Evolutionary conservation across 2,888 invertebrate species (phyloP), one percentile per base, ranked within the genome.

Genomic region (Epistrophe eligans): DNA sequence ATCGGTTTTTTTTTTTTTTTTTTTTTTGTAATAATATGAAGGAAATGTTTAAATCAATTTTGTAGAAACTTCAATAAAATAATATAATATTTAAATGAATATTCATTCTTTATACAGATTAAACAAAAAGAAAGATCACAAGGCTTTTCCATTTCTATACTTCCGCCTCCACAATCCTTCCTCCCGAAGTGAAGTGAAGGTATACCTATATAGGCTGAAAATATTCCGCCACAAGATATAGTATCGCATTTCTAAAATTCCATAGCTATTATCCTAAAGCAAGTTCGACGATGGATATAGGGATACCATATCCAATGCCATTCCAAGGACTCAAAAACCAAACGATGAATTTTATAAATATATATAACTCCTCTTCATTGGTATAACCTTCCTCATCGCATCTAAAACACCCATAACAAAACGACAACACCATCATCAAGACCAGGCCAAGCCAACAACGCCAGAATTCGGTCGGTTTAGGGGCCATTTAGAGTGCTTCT

Each of bases 401-500:
- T 5, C 17, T 9, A 11, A 66, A 45, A 32, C 67, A 67, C 50
- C 67, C 50, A 28, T 17, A 35, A 66, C 48, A 66, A 66, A 48
- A 3, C n/a, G 24, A 24, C 62, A n/a, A 60, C 38, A 60, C 60
- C 77, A 55, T 35, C 35, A 58, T 35, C 35, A 58, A 15, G 35
- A 13, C 66, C 32, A n/a, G 38, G 32, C 57, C 55, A 28, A 55
- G 24, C 57, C 55, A 55, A 55, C 60, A 66, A 62, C 50, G 35
- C 45, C 73, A 81, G 15, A 57, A 73, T 74, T 85, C 45, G 82
- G 82, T 85, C 45, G 82, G 82, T 74, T 85, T 71, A 82, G 82
- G 77, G 77, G 85, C 85, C 71, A 82, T 81, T 85, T 85, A 82
- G 82, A 85, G 85, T 85, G 82, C 77, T 82, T 74, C 85, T 52